Conservation (phyloP, 2,888 invertebrate genomes). For the Spisula subtruncata region DNA sequence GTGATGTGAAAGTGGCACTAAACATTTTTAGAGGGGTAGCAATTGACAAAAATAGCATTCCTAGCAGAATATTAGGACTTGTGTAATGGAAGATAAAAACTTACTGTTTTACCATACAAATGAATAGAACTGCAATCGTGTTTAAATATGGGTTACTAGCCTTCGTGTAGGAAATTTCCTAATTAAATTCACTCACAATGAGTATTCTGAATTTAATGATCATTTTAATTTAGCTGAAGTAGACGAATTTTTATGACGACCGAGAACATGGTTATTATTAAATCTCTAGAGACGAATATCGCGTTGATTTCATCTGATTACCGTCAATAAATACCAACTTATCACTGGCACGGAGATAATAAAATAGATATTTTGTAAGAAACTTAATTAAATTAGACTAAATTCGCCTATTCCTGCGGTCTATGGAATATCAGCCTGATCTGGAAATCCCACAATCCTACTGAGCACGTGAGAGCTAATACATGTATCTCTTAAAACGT, state of each 20-base stretch:
- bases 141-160: background rate
- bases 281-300: background rate
- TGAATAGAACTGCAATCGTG: too few species aligned
- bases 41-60: too few species aligned
- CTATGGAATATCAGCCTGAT: background rate
- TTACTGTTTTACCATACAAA: too few species aligned
- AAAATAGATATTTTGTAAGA: background rate
- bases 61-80: too few species aligned
- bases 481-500: background rate
- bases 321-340: background rate
- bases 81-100: too few species aligned
- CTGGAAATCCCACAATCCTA: background rate
- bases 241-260: constrained; percentile 6
- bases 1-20: too few species aligned
- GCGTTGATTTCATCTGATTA: background rate
- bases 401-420: background rate
- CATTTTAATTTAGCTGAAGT: background rate
- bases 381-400: constrained; percentile 24
- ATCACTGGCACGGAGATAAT: background rate
- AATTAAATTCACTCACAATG: background rate
- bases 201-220: background rate
- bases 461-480: background rate
- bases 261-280: background rate
- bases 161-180: background rate
- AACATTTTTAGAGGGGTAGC: too few species aligned